Evolutionary conservation across 2,113 vertebrate genomes (phyloP).

Genomic region (Natator depressus): DNA sequence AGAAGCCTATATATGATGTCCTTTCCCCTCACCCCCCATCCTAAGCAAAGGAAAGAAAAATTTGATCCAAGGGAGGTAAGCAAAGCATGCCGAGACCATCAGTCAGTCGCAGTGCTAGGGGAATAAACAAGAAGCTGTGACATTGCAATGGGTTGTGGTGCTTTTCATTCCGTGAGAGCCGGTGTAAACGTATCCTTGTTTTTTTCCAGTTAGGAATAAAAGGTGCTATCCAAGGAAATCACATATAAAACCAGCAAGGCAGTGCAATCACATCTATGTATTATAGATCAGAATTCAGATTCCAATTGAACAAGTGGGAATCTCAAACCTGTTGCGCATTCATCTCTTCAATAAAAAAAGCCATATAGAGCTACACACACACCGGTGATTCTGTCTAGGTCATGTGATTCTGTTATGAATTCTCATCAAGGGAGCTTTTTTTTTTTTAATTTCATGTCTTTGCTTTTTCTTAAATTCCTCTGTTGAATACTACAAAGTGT

Average conservation of each 20-base stretch:
- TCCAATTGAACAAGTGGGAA: background rate
- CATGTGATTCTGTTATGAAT: constrained; percentile 79
- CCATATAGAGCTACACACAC: constrained; percentile 38
- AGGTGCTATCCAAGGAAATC: background rate
- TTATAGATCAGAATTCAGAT: constrained; percentile 31
- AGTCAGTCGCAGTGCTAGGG: background rate
- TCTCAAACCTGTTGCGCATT: constrained; percentile 8
- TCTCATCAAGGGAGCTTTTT: constrained; percentile 56
- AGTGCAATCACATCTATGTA: background rate
- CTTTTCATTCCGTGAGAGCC: constrained; percentile 21
- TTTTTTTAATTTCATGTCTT: constrained; percentile 26
- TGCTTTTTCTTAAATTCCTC: constrained; percentile 30
- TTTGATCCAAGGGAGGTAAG: background rate
- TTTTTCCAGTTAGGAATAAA: background rate
- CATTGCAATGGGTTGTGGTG: background rate
- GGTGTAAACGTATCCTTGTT: background rate
- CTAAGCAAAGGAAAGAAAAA: constrained; percentile 1
- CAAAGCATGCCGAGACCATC: background rate
- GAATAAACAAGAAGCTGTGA: background rate
- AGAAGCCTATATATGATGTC: constrained; percentile 27
- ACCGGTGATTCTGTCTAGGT: constrained; percentile 69
- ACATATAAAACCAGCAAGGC: constrained; percentile 21
- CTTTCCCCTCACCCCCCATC: constrained; percentile 37
- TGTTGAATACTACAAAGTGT: constrained; percentile 66
- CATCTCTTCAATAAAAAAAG: constrained; percentile 32